Conservation (phyloP, 2,888 invertebrate genomes). For the Labia minor region DNA sequence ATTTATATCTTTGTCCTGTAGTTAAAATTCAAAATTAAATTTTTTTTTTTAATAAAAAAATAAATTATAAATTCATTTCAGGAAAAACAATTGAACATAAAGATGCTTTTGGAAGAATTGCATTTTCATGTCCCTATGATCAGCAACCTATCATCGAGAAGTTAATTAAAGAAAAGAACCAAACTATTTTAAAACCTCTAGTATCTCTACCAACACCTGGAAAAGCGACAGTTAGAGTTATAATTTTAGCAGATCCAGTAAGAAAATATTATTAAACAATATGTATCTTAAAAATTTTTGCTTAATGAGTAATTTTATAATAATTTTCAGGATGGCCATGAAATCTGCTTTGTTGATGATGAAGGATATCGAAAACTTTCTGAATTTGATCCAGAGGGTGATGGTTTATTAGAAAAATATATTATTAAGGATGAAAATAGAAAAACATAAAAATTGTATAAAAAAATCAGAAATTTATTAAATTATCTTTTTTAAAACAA, state of each 20-base stretch:
- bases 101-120: slow-evolving; percentile 88
- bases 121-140: slow-evolving; percentile 75
- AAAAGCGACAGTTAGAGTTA: slow-evolving; percentile 90
- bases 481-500: slow-evolving; percentile 14
- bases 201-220: slow-evolving; percentile 93
- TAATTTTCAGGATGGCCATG: slow-evolving; percentile 70
- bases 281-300: neutral
- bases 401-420: slow-evolving; percentile 63
- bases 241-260: slow-evolving; percentile 89
- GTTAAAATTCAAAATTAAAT: no score
- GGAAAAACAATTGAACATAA: slow-evolving; percentile 64
- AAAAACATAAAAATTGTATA: slow-evolving; percentile 17
- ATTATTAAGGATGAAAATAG: slow-evolving; percentile 57
- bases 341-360: slow-evolving; percentile 97
- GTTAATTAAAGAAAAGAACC: slow-evolving; percentile 55
- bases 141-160: slow-evolving; percentile 67
- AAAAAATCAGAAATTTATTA: neutral
- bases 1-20: no score
- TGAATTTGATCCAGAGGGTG: slow-evolving; percentile 70
- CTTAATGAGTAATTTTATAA: neutral
- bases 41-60: no score
- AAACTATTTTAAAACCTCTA: slow-evolving; percentile 75
- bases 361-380: slow-evolving; percentile 86
- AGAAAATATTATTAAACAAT: neutral
- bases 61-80: slow-evolving; percentile 35